Conservation (phyloP, 2,888 invertebrate species). For the Dicyrtomina minuta region DNA sequence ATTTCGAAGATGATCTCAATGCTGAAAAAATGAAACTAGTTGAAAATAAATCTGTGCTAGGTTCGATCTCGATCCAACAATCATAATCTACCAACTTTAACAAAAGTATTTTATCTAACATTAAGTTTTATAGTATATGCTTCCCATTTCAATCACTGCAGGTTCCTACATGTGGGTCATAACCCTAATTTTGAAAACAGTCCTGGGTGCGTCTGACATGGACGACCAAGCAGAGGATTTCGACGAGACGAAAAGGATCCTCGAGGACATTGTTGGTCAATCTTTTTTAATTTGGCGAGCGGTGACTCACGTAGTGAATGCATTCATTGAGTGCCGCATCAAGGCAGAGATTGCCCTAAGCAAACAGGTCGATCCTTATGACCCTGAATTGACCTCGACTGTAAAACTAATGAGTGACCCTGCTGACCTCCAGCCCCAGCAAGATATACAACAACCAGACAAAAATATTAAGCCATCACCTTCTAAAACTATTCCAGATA, state of each 20-base stretch:
- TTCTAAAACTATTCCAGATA: too few species aligned
- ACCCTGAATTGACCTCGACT: neutral
- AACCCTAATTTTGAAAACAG: conserved; percentile 4
- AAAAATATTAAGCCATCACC: neutral
- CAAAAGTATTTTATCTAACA: neutral
- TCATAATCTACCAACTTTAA: too few species aligned
- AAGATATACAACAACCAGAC: neutral
- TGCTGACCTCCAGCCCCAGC: too few species aligned
- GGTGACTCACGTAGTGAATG: conserved; percentile 16
- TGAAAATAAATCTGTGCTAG: neutral
- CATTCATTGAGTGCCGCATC: conserved; percentile 17
- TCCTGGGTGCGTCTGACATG: neutral
- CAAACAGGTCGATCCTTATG: conserved; percentile 5
- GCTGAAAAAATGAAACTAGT: neutral
- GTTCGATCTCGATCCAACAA: too few species aligned
- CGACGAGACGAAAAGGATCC: conserved; percentile 19
- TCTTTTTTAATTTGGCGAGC: conserved; percentile 15
- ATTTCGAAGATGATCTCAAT: conserved; percentile 4
- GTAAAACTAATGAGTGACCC: too few species aligned
- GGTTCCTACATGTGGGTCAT: conserved; percentile 34
- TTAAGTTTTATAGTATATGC: too few species aligned
- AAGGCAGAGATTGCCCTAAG: conserved; percentile 1
- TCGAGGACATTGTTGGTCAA: conserved; percentile 27
- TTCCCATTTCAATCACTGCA: neutral
- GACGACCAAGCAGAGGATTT: conserved; percentile 11